Percentiles rank a stretch among this genome's conserved stretches.
Evolutionary conservation across 2,888 invertebrate species (phyloP).

Genomic region (Drosophila dives): DNA sequence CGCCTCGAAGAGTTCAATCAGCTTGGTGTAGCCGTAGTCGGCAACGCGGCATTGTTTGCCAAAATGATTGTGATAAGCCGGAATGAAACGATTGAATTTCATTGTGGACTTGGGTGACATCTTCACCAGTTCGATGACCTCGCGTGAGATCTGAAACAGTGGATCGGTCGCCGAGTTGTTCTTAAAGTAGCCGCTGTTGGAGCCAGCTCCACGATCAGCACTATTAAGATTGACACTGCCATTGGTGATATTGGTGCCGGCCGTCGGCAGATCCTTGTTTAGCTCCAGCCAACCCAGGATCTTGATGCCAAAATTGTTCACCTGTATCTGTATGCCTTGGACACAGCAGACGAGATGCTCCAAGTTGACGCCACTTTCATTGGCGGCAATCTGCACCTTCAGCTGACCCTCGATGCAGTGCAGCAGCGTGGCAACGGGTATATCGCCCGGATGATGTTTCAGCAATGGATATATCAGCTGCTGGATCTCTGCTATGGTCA

Average conservation of each 20-base stretch:
- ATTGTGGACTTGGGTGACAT: slow-evolving; percentile 93
- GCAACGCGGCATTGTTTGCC: slow-evolving; percentile 97
- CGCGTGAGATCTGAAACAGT: slow-evolving; percentile 91
- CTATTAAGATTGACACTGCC: slow-evolving; percentile 17
- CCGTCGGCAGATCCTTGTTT: slow-evolving; percentile 67
- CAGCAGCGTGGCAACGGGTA: slow-evolving; percentile 84
- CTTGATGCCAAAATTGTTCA: slow-evolving; percentile 85
- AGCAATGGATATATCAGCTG: slow-evolving; percentile 83
- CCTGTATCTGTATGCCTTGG: slow-evolving; percentile 87
- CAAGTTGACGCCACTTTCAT: slow-evolving; percentile 91
- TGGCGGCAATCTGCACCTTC: slow-evolving; percentile 75
- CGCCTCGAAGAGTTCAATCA: slow-evolving; percentile 95
- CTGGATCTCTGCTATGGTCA: slow-evolving; percentile 84
- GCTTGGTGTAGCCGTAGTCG: slow-evolving; percentile 97
- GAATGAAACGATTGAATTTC: slow-evolving; percentile 94
- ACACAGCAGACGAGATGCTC: slow-evolving; percentile 96
- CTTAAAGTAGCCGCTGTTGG: slow-evolving; percentile 71
- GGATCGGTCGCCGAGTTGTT: slow-evolving; percentile 80
- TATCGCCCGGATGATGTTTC: slow-evolving; percentile 83
- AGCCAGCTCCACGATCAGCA: slow-evolving; percentile 53
- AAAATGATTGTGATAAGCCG: slow-evolving; percentile 98
- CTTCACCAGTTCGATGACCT: slow-evolving; percentile 93
- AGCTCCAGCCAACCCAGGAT: slow-evolving; percentile 83
- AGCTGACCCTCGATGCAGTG: slow-evolving; percentile 84
- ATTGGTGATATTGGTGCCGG: slow-evolving; percentile 72